Percentiles rank a stretch among this genome's conserved stretches.
Evolutionary conservation across 2,797 vertebrate species (phyloP).

Genomic region (Malacoraja senta): DNA sequence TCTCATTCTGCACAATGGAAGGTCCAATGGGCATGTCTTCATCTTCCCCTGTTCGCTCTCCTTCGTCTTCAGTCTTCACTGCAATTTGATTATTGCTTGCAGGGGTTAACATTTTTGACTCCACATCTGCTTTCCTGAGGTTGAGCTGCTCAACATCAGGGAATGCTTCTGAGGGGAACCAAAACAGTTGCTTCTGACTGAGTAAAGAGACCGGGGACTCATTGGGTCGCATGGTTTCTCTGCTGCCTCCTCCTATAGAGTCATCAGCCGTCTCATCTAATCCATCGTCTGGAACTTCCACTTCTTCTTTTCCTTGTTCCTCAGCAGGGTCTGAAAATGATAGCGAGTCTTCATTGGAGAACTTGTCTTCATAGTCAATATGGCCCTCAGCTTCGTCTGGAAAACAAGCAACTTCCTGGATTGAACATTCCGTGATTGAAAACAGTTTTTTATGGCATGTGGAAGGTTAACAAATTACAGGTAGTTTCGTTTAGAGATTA

Average conservation of each 20-base stretch:
- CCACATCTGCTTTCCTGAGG: slow-evolving; percentile 49
- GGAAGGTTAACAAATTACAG: neutral
- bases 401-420: slow-evolving; percentile 39
- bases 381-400: slow-evolving; percentile 71
- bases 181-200: slow-evolving; percentile 79
- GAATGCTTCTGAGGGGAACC: slow-evolving; percentile 76
- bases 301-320: slow-evolving; percentile 43
- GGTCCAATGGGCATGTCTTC: slow-evolving; percentile 55
- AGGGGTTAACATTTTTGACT: slow-evolving; percentile 53
- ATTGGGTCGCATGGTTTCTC: slow-evolving; percentile 50
- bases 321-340: slow-evolving; percentile 50
- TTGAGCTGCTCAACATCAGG: slow-evolving; percentile 53
- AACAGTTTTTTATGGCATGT: neutral
- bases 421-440: neutral
- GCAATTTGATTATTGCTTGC: slow-evolving; percentile 55
- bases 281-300: slow-evolving; percentile 47
- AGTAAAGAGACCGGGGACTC: slow-evolving; percentile 68
- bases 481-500: no score
- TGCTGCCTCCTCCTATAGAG: slow-evolving; percentile 43
- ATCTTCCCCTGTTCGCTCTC: slow-evolving; percentile 53
- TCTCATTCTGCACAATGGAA: slow-evolving; percentile 52
- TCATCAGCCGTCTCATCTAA: slow-evolving; percentile 41
- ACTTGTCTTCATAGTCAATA: slow-evolving; percentile 84
- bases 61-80: slow-evolving; percentile 50
- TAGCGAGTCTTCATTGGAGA: slow-evolving; percentile 66